Conservation (phyloP, 2,888 invertebrate species). For the Helicoverpa assulta region DNA sequence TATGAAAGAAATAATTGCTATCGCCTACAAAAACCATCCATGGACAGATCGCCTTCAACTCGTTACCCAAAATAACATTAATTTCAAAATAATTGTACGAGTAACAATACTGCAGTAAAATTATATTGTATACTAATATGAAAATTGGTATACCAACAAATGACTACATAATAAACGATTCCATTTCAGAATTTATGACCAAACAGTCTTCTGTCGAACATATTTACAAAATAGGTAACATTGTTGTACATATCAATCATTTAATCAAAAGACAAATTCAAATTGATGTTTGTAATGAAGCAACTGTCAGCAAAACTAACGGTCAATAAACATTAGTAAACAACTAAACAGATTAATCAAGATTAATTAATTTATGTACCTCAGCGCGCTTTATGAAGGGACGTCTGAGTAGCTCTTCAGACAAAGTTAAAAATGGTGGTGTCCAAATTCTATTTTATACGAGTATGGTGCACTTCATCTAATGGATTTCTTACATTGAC, state of each 20-base stretch:
- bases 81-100: too few relatives aligned
- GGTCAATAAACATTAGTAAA: constrained; percentile 49
- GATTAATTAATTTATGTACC: constrained; percentile 54
- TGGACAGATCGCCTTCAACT: too few relatives aligned
- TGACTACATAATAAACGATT: not conserved
- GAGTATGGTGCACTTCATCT: too few relatives aligned
- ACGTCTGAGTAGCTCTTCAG: constrained; percentile 13
- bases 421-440: too few relatives aligned
- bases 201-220: too few relatives aligned
- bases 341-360: constrained; percentile 60
- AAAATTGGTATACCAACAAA: not conserved
- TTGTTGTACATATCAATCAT: constrained; percentile 5
- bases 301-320: constrained; percentile 48
- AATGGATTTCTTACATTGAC: too few relatives aligned
- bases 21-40: too few relatives aligned
- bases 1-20: too few relatives aligned
- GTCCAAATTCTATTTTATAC: too few relatives aligned
- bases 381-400: constrained; percentile 25
- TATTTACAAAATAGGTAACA: constrained; percentile 12
- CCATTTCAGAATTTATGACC: not conserved
- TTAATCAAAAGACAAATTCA: constrained; percentile 40
- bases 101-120: not conserved
- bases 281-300: constrained; percentile 47
- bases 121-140: not conserved
- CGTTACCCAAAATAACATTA: too few relatives aligned